Base-by-base conservation (phyloP, 2,797 vertebrate genomes). In the Botia almorhae region DNA sequence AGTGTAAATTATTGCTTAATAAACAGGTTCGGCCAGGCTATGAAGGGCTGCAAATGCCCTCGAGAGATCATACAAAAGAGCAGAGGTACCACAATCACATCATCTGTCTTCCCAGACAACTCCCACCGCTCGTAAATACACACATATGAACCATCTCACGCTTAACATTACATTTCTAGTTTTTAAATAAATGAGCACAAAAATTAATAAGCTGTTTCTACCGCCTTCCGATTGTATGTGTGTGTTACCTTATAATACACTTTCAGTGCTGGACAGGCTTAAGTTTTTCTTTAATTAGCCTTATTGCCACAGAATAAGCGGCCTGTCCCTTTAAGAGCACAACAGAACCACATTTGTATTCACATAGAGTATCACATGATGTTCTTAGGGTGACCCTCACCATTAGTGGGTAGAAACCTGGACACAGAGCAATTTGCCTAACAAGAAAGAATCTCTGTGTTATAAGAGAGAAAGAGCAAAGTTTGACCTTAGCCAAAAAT, bases 271-370 rank as follows among this genome's bases (percentile, higher is more conserved):
- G 88, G 87, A 89, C 81, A 85, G 88, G 89, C 86, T 88, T 88
- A 90, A 82, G 83, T 63, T 86, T 85, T 86, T 83, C 87, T 87
- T 88, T 91, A 94, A 94, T 95, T 95, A 93, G 92, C 82, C 60
- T 73, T 76, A 82, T 91, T 91, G 91, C 91, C 88, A 87, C 85
- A 89, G 82, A 86, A 76, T 88, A 84, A 88, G 78, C 84, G 61
- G 84, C 83, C 82, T 87, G 68, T n/a, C 67, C 84, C 86, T 91
- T 92, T 86, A 91, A 92, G 91, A 87, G 86, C 89, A 88, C 74
- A 64, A 87, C 86, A 84, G 85, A 82, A 61, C 90, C 80, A 85
- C 87, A 90, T 89, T 91, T 89, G 88, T 88, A 93, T 93, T 94
- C 92, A 82, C 48, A 74, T 17, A 87, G 78, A 84, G 84, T 83